These are phyloP conservation scores for Spodoptera litura DNA, from an alignment of 1,140 invertebrate genomes.

Conservation along the genomic window DNA sequence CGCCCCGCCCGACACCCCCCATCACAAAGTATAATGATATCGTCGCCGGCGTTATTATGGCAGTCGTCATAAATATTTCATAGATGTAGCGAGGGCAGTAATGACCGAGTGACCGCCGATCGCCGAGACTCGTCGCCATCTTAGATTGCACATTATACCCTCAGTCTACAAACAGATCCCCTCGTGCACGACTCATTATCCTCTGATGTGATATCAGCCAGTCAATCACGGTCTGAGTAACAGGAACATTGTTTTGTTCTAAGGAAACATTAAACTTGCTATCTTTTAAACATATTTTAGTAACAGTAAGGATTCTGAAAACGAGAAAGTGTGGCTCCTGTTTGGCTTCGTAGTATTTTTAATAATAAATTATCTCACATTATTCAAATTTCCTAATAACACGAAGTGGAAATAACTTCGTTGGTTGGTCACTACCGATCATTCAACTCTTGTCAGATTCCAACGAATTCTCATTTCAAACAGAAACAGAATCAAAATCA, in stretches of 20 bases:
- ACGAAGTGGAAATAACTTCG: too few relatives aligned
- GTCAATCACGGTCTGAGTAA: constrained; percentile 37
- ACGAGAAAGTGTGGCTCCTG: too few relatives aligned
- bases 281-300: too few relatives aligned
- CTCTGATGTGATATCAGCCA: constrained; percentile 41
- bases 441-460: too few relatives aligned
- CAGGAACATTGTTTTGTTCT: constrained; percentile 3
- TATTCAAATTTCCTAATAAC: too few relatives aligned
- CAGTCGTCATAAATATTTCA: constrained; percentile 86
- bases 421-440: too few relatives aligned
- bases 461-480: too few relatives aligned
- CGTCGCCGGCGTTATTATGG: constrained; percentile 85
- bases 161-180: neutral
- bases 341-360: too few relatives aligned
- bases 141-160: constrained; percentile 52
- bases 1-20: constrained; percentile 81
- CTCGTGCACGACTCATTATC: constrained; percentile 41
- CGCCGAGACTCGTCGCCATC: constrained; percentile 53
- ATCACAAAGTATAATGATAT: constrained; percentile 87
- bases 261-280: neutral
- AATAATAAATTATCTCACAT: too few relatives aligned
- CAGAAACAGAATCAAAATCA: too few relatives aligned
- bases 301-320: too few relatives aligned
- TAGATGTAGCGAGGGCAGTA: constrained; percentile 80
- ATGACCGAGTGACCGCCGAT: constrained; percentile 82